Conservation (phyloP, 2,797 vertebrate species). For the Silurus aristotelis region DNA sequence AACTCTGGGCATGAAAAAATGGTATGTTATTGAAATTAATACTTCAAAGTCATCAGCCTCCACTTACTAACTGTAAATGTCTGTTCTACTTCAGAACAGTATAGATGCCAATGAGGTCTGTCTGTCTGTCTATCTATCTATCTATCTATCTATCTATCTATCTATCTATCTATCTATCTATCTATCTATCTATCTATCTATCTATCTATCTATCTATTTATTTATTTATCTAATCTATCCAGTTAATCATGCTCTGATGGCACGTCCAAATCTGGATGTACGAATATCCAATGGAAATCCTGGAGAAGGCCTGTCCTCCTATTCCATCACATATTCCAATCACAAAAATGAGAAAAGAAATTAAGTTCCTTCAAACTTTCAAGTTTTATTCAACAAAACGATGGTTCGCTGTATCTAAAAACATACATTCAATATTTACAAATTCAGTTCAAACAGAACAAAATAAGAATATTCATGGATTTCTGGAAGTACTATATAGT, state of each 20-base stretch:
- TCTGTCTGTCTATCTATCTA: no score
- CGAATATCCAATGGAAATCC: neutral
- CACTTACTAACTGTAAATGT: neutral
- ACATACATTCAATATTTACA: neutral
- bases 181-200: no score
- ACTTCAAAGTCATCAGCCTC: neutral
- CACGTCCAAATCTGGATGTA: neutral
- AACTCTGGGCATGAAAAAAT: constrained; percentile 9
- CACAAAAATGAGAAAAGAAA: neutral
- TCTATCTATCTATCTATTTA: no score
- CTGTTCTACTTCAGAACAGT: neutral
- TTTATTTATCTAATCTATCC: no score
- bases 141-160: no score
- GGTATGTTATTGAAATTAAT: constrained; percentile 8
- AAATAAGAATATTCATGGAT: neutral
- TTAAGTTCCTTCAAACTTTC: no score
- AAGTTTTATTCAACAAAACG: neutral
- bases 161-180: no score
- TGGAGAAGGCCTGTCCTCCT: neutral
- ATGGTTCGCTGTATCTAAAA: neutral
- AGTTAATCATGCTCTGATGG: neutral
- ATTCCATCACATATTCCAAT: neutral
- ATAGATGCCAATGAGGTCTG: neutral
- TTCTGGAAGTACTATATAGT: neutral
- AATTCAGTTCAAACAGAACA: no score